Evolutionary conservation across 2,888 invertebrate species (phyloP), one percentile per base, ranked within the genome.

Genomic region (Saturnia pavonia): DNA sequence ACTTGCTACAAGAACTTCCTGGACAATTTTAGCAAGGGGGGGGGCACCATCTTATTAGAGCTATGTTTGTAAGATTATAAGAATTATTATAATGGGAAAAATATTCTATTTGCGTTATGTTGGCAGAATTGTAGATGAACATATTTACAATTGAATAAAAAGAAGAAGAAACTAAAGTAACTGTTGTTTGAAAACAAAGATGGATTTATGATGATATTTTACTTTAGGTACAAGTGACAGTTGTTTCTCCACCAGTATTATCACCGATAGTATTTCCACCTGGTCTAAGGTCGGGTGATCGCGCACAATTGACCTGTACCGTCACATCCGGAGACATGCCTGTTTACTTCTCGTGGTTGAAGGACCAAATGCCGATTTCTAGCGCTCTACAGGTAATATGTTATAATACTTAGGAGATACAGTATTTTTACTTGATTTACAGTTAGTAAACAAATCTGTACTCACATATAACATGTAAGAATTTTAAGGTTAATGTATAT

Each of bases 201-300:
- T 34, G 34, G 6, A 34, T 34, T 34, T 34, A 34, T 34, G 2
- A 34, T 11, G 25, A 1, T 67, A 71, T 34, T 74, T 70, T 71
- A 70, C 48, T 75, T 70, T 77, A 94, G 94, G 91, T 92, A 16
- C 92, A 92, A 86, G 81, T 94, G 73, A 87, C 90, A 40, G 91
- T 94, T 76, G 85, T 94, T 85, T 94, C 94, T 0, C 97, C 97
- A 14, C 98, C 98, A n/a, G 96, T 97, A 71, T 95, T 98, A 80
- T 97, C 97, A 77, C 96, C 97, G 8, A 97, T 98, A 83, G 95
- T 95, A 70, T 98, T 98, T 85, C 97, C 98, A 0, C 95, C 96
- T 70, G 97, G 96, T 78, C 92, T 97, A 51, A 96, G 96, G 88
- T 96, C 94, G 19, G 96, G 97, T 71, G 96, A 97, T 88, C 94